Evolutionary conservation across 37 sponge, comb jelly and placozoan genomes (phyloP).

Genomic region (Dysidea cf. avara): DNA sequence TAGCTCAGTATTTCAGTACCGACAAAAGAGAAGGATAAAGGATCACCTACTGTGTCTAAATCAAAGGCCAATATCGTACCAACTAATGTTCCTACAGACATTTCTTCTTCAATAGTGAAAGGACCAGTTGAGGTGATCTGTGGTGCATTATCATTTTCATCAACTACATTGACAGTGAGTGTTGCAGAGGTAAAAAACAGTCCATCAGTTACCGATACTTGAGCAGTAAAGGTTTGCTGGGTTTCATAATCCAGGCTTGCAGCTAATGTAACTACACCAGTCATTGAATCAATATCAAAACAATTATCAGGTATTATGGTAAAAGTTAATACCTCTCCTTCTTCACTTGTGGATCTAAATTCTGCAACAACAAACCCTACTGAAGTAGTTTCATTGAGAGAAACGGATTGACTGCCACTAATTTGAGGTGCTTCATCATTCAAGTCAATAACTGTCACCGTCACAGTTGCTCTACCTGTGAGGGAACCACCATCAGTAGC

Average conservation of each 20-base stretch:
- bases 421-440: conserved; percentile 66
- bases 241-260: conserved; percentile 48
- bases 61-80: conserved; percentile 32
- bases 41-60: conserved; percentile 19
- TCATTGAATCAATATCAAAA: conserved; percentile 38
- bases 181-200: conserved; percentile 25
- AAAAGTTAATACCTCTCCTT: too few relatives aligned
- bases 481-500: background rate
- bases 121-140: too few relatives aligned
- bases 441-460: conserved; percentile 28
- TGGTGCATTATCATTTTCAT: conserved; percentile 83
- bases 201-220: conserved; percentile 29
- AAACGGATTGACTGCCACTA: background rate
- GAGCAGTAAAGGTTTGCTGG: conserved; percentile 1
- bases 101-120: conserved; percentile 20
- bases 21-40: too few relatives aligned
- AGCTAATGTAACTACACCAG: conserved; percentile 27
- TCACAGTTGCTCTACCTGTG: background rate
- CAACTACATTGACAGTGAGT: conserved; percentile 56
- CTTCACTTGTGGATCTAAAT: too few relatives aligned
- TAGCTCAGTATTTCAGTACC: too few relatives aligned
- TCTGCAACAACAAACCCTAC: too few relatives aligned
- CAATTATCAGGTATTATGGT: background rate
- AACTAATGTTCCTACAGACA: conserved; percentile 4
- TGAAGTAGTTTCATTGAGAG: too few relatives aligned